These are phyloP conservation scores for Lota lota DNA, from an alignment of 2,113 vertebrate genomes.

Conservation along the genomic window DNA sequence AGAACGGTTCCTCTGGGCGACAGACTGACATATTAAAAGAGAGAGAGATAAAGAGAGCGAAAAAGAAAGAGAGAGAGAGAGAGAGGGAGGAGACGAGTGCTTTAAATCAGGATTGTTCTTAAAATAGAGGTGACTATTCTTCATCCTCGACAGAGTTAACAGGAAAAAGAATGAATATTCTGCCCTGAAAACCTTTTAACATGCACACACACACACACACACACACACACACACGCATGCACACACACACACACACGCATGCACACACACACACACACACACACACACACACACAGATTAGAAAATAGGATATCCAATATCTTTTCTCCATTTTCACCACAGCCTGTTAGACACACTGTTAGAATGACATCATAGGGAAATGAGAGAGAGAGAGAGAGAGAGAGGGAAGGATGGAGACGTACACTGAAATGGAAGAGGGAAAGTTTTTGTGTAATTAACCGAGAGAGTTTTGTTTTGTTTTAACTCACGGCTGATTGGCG, in stretches of 20 bases:
- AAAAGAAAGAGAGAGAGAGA: conserved; percentile 38
- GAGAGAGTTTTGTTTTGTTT: neutral
- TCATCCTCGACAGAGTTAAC: conserved; percentile 66
- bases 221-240: neutral
- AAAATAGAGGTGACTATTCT: conserved; percentile 72
- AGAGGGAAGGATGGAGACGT: neutral
- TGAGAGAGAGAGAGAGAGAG: neutral
- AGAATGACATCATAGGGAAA: no score
- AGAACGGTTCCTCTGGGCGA: neutral
- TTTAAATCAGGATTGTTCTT: conserved; percentile 63
- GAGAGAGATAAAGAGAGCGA: neutral
- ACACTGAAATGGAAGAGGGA: neutral
- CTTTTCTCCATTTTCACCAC: no score
- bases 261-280: neutral
- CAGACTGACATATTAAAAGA: neutral
- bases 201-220: neutral
- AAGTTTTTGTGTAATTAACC: neutral
- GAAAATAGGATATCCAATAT: neutral
- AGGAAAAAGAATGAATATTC: conserved; percentile 57
- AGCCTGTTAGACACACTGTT: no score
- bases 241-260: neutral
- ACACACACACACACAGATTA: neutral
- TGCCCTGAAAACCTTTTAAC: conserved; percentile 39
- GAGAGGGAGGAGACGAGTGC: conserved; percentile 48
- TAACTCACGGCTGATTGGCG: neutral